These are phyloP conservation scores for Sula dactylatra DNA, from an alignment of 2,113 vertebrate species.

Conservation along the genomic window DNA sequence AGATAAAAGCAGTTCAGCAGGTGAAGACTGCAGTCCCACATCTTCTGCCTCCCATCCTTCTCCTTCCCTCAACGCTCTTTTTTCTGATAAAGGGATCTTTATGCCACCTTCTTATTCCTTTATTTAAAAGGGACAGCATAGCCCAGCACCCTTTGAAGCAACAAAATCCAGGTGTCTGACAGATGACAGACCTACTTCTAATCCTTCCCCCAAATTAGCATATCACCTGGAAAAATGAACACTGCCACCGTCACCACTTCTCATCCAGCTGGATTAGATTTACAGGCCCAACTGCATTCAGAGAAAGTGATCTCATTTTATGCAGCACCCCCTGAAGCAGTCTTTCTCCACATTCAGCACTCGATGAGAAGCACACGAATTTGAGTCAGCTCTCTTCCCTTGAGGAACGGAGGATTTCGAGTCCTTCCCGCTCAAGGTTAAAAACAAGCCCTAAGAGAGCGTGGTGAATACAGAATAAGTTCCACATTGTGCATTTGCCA, in stretches of 20 bases:
- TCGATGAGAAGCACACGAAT: not conserved
- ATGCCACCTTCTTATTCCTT: not conserved
- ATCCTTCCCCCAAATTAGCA: not conserved
- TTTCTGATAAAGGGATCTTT: not conserved
- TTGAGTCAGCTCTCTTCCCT: slow-evolving; percentile 25
- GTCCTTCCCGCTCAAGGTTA: slow-evolving; percentile 36
- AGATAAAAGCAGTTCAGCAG: not conserved
- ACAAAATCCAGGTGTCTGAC: not conserved
- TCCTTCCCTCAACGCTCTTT: not conserved
- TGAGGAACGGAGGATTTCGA: not conserved
- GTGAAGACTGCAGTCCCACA: accelerated
- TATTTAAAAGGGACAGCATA: not conserved
- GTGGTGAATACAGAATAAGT: slow-evolving; percentile 13
- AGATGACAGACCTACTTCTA: not conserved
- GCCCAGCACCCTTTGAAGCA: not conserved
- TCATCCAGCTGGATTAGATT: not conserved
- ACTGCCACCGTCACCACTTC: not conserved
- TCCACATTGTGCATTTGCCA: slow-evolving; percentile 10
- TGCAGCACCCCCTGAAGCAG: not conserved
- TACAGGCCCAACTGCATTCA: not conserved
- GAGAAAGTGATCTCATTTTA: not conserved
- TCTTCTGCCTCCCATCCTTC: not conserved
- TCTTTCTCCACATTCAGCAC: not conserved
- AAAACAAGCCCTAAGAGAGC: not conserved
- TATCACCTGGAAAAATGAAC: not conserved